Conservation (phyloP, 2,113 vertebrate genomes). For the Rhizomys pruinosus region DNA sequence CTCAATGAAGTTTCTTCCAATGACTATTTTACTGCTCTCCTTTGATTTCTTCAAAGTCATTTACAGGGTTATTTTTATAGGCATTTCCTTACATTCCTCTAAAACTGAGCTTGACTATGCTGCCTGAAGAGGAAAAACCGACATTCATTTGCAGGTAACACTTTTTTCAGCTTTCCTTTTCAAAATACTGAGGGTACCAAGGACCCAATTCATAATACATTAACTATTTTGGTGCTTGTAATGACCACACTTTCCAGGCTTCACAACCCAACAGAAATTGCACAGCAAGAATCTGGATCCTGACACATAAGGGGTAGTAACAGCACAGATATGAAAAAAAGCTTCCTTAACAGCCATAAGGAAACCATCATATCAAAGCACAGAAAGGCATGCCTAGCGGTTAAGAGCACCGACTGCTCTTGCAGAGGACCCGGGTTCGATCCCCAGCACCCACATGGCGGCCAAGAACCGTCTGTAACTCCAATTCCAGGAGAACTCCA, state of each 20-base stretch:
- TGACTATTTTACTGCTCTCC: not conserved
- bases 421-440: no score
- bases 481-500: no score
- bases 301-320: not conserved
- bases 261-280: not conserved
- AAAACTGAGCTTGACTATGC: not conserved
- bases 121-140: not conserved
- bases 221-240: not conserved
- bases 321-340: slow-evolving; percentile 18
- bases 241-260: not conserved
- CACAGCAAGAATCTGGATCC: not conserved
- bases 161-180: slow-evolving; percentile 19
- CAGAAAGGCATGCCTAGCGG: not conserved
- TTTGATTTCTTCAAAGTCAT: slow-evolving; percentile 50
- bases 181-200: slow-evolving; percentile 17
- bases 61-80: slow-evolving; percentile 8
- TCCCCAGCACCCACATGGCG: no score
- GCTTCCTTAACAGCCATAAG: not conserved
- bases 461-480: no score
- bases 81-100: slow-evolving; percentile 41
- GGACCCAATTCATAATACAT: not conserved
- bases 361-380: slow-evolving; percentile 11
- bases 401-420: no score
- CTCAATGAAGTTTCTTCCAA: slow-evolving; percentile 46
- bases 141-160: not conserved